Conservation (phyloP, 2,113 vertebrate genomes). For the Herpetotheres cachinnans region DNA sequence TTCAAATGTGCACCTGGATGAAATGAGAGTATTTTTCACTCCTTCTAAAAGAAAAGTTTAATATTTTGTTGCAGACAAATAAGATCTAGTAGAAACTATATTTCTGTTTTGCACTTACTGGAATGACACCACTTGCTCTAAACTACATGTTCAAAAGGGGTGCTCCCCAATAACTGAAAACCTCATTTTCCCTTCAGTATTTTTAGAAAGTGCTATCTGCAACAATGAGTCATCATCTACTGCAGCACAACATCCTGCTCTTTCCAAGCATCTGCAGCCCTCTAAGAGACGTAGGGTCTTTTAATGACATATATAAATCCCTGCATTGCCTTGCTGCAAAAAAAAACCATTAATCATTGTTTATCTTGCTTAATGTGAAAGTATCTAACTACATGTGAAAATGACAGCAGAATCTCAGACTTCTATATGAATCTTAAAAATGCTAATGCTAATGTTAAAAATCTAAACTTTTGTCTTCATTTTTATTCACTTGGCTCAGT, state of each 20-base stretch:
- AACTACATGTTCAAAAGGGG: background rate
- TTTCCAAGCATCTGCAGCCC: conserved; percentile 11
- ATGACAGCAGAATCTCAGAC: background rate
- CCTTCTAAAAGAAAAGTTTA: background rate
- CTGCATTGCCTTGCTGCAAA: background rate
- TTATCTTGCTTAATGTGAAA: conserved; percentile 27
- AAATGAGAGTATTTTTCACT: background rate
- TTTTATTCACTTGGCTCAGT: background rate
- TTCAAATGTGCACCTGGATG: background rate
- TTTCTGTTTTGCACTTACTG: background rate
- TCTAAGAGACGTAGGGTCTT: background rate
- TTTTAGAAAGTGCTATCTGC: conserved; percentile 63
- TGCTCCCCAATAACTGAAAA: conserved; percentile 23
- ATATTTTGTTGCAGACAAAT: background rate
- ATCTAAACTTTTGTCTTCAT: background rate
- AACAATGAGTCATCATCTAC: conserved; percentile 77
- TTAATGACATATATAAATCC: background rate
- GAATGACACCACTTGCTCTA: background rate
- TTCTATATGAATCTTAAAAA: background rate
- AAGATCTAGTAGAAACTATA: background rate
- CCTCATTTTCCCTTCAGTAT: conserved; percentile 17
- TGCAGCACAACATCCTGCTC: conserved; percentile 62
- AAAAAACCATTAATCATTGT: background rate
- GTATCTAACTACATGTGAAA: background rate
- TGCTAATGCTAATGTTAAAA: background rate